A percentile compares a stretch with the other conserved stretches of the same genome.
Conservation (phyloP, 2,113 vertebrate genomes). For the Myodes glareolus region DNA sequence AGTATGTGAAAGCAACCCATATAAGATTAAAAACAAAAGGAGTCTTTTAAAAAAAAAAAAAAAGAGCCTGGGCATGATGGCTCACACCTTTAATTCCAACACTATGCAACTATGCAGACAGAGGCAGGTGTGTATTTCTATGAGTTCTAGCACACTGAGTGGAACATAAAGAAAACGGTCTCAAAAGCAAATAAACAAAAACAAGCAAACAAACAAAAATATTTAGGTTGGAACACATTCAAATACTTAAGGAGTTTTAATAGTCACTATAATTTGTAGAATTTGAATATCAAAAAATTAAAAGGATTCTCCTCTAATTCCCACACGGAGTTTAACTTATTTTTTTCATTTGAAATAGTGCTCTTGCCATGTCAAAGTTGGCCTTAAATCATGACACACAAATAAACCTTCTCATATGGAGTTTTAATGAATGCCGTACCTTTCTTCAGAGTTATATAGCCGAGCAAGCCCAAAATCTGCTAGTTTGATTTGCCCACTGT, state of each 20-base stretch:
- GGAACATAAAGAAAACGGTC: not conserved
- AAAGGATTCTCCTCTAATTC: not conserved
- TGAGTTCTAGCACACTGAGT: not conserved
- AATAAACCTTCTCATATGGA: not conserved
- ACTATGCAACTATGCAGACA: not conserved
- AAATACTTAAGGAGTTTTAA: not conserved
- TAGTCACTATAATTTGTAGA: not conserved
- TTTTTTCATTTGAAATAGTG: not conserved
- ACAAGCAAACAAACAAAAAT: not conserved
- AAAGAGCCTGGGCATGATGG: not conserved
- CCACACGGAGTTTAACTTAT: not conserved
- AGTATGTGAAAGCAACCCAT: not conserved
- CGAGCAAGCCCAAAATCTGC: slow-evolving; percentile 98
- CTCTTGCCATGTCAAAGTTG: not conserved
- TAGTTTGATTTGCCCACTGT: slow-evolving; percentile 97
- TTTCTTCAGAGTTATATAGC: slow-evolving; percentile 98
- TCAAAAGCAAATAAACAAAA: not conserved
- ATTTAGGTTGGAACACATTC: not conserved
- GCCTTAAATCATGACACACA: not conserved
- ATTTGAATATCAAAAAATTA: not conserved
- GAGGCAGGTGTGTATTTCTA: not conserved
- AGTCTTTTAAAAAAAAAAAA: too few species aligned
- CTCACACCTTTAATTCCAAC: not conserved
- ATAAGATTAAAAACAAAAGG: not conserved
- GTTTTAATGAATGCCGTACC: slow-evolving; percentile 86